A percentile compares a stretch with the other conserved stretches of the same genome.
Conservation (phyloP, 1,140 invertebrate species). For the Diabrotica undecimpunctata region DNA sequence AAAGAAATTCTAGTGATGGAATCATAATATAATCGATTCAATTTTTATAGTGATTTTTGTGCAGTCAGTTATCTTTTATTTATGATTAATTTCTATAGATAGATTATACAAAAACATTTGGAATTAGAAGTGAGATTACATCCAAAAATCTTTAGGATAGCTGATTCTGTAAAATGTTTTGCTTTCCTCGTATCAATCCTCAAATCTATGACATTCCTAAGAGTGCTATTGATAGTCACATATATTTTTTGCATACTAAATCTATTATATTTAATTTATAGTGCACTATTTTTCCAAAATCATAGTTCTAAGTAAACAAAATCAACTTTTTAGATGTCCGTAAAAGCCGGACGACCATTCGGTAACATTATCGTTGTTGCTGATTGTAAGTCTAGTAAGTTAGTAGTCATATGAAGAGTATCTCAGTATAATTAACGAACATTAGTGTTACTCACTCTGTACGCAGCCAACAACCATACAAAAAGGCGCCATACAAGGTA, state of each 20-base stretch:
- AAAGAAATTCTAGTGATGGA: too few relatives aligned
- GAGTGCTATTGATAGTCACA: conserved; percentile 13
- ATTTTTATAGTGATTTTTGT: too few relatives aligned
- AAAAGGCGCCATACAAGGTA: too few relatives aligned
- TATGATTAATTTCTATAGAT: too few relatives aligned
- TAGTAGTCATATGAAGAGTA: neutral
- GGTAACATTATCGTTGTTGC: too few relatives aligned
- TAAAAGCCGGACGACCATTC: too few relatives aligned
- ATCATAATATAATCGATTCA: too few relatives aligned
- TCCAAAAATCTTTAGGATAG: too few relatives aligned
- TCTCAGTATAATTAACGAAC: too few relatives aligned
- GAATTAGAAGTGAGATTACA: neutral
- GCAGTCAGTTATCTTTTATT: too few relatives aligned
- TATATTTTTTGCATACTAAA: neutral
- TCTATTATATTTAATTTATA: neutral
- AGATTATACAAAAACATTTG: neutral
- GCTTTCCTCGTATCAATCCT: neutral
- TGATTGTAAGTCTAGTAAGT: neutral
- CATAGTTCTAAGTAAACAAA: neutral
- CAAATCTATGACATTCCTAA: conserved; percentile 1
- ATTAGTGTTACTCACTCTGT: too few relatives aligned
- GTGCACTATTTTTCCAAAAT: conserved; percentile 1
- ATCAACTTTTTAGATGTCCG: neutral
- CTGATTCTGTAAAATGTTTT: neutral
- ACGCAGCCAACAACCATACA: too few relatives aligned